Percentiles rank a stretch among this genome's conserved stretches.
Conservation (phyloP, 2,888 invertebrate species). For the Pristionchus maxplancki region DNA sequence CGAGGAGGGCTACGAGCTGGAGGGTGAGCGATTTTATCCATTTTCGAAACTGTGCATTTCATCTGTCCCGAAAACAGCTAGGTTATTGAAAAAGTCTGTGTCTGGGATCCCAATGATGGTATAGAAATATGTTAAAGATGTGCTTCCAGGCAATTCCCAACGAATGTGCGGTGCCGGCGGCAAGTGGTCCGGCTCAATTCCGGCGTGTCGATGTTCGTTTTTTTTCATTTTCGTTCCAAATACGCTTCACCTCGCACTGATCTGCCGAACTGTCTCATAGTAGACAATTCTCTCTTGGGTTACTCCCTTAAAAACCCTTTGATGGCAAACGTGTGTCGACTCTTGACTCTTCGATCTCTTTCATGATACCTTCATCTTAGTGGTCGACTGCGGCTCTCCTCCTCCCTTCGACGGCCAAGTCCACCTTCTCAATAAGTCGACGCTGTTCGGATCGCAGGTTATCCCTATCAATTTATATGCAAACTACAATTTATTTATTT, state of each 20-base stretch:
- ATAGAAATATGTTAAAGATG: conserved; percentile 54
- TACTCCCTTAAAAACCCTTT: too few species aligned
- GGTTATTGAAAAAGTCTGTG: too few species aligned
- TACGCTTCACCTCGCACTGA: background rate
- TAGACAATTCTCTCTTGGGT: too few species aligned
- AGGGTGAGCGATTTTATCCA: conserved; percentile 48
- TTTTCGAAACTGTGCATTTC: too few species aligned
- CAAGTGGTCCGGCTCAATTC: conserved; percentile 69
- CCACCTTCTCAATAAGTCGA: conserved; percentile 54
- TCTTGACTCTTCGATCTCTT: too few species aligned
- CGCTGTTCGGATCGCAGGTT: conserved; percentile 54
- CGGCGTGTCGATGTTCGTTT: conserved; percentile 63
- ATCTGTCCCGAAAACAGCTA: too few species aligned
- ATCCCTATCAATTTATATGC: too few species aligned
- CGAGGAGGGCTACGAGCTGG: conserved; percentile 65
- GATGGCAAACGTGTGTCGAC: too few species aligned
- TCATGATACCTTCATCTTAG: too few species aligned
- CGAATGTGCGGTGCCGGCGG: conserved; percentile 64
- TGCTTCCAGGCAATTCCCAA: conserved; percentile 51
- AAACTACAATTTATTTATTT: too few species aligned
- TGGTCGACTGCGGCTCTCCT: conserved; percentile 54
- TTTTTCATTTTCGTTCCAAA: background rate
- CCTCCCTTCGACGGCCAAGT: conserved; percentile 48
- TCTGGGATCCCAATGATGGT: too few species aligned
- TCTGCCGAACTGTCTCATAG: background rate